These are phyloP conservation scores for Bombus pyrosoma DNA, from an alignment of 1,140 invertebrate species.

Conservation along the genomic window DNA sequence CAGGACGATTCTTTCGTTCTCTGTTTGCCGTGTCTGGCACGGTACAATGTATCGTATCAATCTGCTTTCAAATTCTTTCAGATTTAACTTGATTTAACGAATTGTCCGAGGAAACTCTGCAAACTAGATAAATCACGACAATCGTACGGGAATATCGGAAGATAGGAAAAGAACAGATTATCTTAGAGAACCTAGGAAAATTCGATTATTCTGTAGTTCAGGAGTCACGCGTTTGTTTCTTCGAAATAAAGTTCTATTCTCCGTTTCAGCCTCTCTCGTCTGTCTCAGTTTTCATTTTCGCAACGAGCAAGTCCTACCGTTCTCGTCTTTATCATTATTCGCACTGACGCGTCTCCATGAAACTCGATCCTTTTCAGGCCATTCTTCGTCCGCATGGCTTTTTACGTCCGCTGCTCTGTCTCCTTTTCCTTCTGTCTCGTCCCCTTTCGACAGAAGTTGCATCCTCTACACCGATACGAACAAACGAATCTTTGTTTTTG, in stretches of 20 bases:
- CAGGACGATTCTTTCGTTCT: neutral
- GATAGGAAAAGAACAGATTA: neutral
- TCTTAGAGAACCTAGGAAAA: neutral
- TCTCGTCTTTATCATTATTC: conserved; percentile 34
- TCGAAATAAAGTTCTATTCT: conserved; percentile 7
- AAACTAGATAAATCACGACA: neutral
- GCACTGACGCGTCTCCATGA: conserved; percentile 23
- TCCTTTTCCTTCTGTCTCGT: neutral
- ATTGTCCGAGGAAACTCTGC: too few species aligned
- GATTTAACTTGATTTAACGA: neutral
- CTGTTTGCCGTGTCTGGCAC: accelerated
- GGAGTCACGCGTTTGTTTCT: neutral
- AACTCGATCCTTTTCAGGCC: conserved; percentile 28
- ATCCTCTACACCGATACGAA: conserved; percentile 24
- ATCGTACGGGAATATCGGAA: neutral
- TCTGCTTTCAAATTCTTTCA: neutral
- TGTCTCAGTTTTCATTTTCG: conserved; percentile 31
- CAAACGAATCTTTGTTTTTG: conserved; percentile 38
- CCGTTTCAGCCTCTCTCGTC: neutral
- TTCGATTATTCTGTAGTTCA: neutral
- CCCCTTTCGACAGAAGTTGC: neutral
- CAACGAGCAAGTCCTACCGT: conserved; percentile 8
- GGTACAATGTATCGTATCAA: neutral
- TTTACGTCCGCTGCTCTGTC: conserved; percentile 11
- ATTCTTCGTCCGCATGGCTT: conserved; percentile 36